Conservation (phyloP, 2,888 invertebrate species). For the Himalopsyche anomala region DNA sequence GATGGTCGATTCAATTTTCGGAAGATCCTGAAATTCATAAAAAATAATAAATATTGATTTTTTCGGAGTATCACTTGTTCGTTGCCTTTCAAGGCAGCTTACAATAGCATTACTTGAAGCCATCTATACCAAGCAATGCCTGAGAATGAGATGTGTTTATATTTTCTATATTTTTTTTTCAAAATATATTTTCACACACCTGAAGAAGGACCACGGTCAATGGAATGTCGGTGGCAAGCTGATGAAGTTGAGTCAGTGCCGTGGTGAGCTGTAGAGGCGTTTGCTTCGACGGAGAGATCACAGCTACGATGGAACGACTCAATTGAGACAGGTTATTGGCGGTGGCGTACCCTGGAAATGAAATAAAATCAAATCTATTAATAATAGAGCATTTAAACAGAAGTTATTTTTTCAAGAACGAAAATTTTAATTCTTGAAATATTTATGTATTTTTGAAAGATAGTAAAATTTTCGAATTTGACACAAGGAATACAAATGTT, state of each 20-base stretch:
- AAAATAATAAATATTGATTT: background rate
- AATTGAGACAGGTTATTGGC: constrained; percentile 71
- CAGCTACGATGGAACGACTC: constrained; percentile 73
- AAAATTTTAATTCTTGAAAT: too few relatives aligned
- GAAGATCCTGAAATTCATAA: constrained; percentile 76
- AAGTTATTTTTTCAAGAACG: too few relatives aligned
- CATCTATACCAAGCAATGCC: too few relatives aligned
- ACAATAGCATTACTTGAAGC: too few relatives aligned
- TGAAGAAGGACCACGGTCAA: constrained; percentile 74
- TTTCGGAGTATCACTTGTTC: background rate
- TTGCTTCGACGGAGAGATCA: constrained; percentile 74
- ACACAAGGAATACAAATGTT: too few relatives aligned
- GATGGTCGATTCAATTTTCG: constrained; percentile 75
- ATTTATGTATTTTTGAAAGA: too few relatives aligned
- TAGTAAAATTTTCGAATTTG: too few relatives aligned
- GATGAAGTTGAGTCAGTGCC: constrained; percentile 72
- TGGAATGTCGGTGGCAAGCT: constrained; percentile 69
- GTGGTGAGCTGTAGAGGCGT: constrained; percentile 71
- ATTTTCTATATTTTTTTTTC: too few relatives aligned
- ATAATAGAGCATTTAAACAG: too few relatives aligned
- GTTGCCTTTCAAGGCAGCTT: too few relatives aligned
- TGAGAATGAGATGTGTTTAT: too few relatives aligned
- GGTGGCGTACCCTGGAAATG: constrained; percentile 75
- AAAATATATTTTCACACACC: constrained; percentile 67
- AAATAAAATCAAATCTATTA: background rate